These are phyloP conservation scores for Engraulis encrasicolus DNA, from an alignment of 2,113 vertebrate species.

Conservation along the genomic window DNA sequence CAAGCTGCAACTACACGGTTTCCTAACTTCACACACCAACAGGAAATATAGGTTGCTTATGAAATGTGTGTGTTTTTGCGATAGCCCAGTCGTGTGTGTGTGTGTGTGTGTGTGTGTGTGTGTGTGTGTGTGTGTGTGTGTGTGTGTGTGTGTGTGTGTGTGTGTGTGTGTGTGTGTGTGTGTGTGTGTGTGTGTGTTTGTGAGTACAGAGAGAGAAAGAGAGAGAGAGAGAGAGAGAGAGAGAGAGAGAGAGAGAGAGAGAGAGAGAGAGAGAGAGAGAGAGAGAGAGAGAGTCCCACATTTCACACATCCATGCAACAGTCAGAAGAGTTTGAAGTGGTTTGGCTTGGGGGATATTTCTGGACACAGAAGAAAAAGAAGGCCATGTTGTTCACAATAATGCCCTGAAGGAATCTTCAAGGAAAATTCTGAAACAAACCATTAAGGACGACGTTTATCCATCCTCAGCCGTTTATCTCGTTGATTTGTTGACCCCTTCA, in stretches of 20 bases:
- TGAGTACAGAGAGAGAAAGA: not conserved
- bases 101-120: not conserved
- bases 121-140: not conserved
- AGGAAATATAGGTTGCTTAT: slow-evolving; percentile 40
- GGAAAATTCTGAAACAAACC: not conserved
- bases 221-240: too few relatives aligned
- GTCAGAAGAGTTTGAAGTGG: not conserved
- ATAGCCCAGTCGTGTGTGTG: not conserved
- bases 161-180: not conserved
- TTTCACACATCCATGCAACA: not conserved
- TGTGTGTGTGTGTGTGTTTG: too few relatives aligned
- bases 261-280: too few relatives aligned
- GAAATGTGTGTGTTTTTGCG: slow-evolving; percentile 15
- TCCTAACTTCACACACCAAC: slow-evolving; percentile 40
- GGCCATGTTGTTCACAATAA: not conserved
- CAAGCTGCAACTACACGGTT: slow-evolving; percentile 30
- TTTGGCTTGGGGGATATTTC: not conserved
- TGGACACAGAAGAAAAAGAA: not conserved
- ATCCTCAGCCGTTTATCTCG: not conserved
- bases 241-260: too few relatives aligned
- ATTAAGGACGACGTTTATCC: not conserved
- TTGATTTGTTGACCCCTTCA: not conserved
- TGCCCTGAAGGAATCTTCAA: not conserved
- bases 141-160: not conserved
- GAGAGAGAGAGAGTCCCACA: not conserved